A percentile compares a stretch with the other conserved stretches of the same genome.
Conservation (phyloP, 1,140 invertebrate genomes). For the Drosophila quadrilineata region DNA sequence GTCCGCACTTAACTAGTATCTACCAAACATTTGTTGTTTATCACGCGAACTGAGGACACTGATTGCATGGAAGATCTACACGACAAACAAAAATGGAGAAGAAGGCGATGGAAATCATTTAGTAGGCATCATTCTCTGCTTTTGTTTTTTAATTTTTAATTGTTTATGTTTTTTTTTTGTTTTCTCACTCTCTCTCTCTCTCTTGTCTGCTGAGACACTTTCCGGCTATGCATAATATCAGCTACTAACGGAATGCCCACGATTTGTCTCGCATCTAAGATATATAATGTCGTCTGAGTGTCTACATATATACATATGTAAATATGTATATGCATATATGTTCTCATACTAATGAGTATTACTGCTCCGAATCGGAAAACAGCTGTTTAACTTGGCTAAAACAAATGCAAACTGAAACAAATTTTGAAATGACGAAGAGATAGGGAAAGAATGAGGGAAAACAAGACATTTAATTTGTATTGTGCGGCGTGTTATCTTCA, state of each 20-base stretch:
- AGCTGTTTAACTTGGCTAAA: conserved; percentile 42
- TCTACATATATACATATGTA: background rate
- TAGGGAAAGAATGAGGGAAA: background rate
- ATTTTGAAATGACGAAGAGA: conserved; percentile 8
- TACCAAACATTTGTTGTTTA: conserved; percentile 4
- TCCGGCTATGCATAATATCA: conserved; percentile 15
- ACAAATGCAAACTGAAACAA: conserved; percentile 42
- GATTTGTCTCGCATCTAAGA: background rate
- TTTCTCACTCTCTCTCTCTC: no score
- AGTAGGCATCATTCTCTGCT: conserved; percentile 5
- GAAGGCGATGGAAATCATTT: background rate
- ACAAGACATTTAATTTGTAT: background rate
- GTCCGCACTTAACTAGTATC: conserved; percentile 13
- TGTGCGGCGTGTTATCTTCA: conserved; percentile 14
- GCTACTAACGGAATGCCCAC: conserved; percentile 21
- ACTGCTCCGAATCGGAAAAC: conserved; percentile 46
- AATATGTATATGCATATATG: background rate
- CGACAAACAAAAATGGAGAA: conserved; percentile 1
- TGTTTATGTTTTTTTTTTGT: background rate
- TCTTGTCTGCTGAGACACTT: conserved; percentile 15
- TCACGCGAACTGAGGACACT: conserved; percentile 12
- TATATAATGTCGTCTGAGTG: no score
- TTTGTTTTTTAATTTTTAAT: no score
- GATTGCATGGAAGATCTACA: background rate
- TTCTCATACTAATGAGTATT: conserved; percentile 21